Evolutionary conservation across 1,140 invertebrate species (phyloP).

Genomic region (Bilobella aurantiaca): DNA sequence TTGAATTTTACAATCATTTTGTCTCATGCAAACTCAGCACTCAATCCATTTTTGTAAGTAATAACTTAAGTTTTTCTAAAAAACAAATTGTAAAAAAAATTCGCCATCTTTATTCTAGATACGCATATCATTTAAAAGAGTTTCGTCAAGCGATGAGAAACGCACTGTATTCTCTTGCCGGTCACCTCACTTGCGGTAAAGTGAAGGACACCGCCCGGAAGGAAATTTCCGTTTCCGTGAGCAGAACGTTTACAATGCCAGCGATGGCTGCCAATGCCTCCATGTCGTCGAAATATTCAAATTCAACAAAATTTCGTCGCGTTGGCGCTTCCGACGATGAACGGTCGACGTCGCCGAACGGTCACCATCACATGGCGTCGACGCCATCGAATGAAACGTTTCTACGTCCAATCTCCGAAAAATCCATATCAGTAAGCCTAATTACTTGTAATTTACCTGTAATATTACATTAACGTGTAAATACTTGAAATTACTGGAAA

Average conservation of each 20-base stretch:
- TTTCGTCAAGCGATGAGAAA: slow-evolving; percentile 44
- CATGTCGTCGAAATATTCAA: slow-evolving; percentile 21
- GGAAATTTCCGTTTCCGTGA: slow-evolving; percentile 23
- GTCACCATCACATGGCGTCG: slow-evolving; percentile 1
- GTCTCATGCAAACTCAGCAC: slow-evolving; percentile 76
- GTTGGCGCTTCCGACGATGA: not conserved
- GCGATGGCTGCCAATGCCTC: slow-evolving; percentile 25
- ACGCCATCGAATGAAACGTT: slow-evolving; percentile 11
- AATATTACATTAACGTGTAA: not conserved
- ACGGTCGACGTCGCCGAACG: not conserved
- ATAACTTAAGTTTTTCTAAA: not conserved
- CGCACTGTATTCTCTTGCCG: slow-evolving; percentile 20
- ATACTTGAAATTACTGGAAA: no score
- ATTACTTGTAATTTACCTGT: not conserved
- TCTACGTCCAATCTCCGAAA: slow-evolving; percentile 8
- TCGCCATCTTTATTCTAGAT: slow-evolving; percentile 60
- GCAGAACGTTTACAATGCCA: slow-evolving; percentile 31
- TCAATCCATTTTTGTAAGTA: slow-evolving; percentile 68
- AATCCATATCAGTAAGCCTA: slow-evolving; percentile 10
- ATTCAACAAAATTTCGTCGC: slow-evolving; percentile 29
- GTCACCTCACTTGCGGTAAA: slow-evolving; percentile 28
- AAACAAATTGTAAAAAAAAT: not conserved
- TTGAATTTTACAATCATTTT: slow-evolving; percentile 73
- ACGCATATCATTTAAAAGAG: slow-evolving; percentile 79
- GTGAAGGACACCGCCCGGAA: slow-evolving; percentile 15